phyloP scores from a whole-genome alignment of 2,113 vertebrate species.

The Melanerpes aurifrons region DNA sequence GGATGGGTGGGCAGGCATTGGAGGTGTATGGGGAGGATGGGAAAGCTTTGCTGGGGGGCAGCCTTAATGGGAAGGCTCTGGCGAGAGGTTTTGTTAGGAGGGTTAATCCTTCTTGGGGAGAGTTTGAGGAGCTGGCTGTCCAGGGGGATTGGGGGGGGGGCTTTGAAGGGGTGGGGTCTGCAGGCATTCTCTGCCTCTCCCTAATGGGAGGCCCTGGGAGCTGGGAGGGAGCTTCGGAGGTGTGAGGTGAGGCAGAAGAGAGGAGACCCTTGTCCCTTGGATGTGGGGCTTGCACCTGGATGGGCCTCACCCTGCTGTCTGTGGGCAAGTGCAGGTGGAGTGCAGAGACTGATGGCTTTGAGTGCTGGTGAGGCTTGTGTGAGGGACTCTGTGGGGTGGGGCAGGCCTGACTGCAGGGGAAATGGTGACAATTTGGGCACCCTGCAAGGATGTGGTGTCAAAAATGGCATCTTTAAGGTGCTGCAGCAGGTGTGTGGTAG shows the following conservation, averaged over 20 bases:
- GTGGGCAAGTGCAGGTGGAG: background rate
- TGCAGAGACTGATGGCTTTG: no score
- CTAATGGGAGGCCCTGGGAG: no score
- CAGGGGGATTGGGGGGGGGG: no score
- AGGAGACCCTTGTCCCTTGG: rapidly evolving
- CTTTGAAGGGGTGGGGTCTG: no score
- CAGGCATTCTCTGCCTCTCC: background rate
- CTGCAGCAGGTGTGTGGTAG: rapidly evolving
- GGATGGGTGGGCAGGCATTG: background rate
- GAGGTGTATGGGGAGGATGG: no score
- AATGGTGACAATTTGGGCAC: no score
- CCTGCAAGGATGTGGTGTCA: background rate
- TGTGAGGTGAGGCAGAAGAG: background rate
- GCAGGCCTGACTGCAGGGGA: background rate
- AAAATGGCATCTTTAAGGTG: rapidly evolving
- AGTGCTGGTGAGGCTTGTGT: no score
- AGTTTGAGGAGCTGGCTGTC: background rate
- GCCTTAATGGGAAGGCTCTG: background rate
- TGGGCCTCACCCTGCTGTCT: background rate
- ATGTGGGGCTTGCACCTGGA: background rate
- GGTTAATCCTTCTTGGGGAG: background rate
- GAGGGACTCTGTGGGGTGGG: background rate
- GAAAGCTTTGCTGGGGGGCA: no score
- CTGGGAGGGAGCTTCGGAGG: background rate
- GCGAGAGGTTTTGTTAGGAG: background rate